phyloP scores from a whole-genome alignment of 1,140 invertebrate species.

The Aphaenogaster rudis region DNA sequence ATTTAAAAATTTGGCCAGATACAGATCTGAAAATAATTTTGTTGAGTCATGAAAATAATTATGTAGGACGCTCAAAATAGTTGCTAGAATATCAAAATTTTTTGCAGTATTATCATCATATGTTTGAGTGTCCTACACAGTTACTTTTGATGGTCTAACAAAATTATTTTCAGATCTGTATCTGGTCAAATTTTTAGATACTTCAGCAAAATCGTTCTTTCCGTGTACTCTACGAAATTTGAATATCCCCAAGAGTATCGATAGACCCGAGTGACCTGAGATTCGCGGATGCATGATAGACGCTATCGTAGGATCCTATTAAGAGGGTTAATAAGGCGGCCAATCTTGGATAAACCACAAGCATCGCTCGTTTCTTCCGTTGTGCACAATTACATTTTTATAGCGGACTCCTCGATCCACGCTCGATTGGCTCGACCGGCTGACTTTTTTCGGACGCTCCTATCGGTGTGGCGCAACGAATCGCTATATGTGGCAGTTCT shows the following conservation, averaged over 20 bases:
- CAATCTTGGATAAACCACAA: constrained; percentile 38
- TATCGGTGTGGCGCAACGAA: constrained; percentile 18
- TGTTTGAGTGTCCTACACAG: no score
- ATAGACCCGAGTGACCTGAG: constrained; percentile 40
- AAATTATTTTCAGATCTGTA: no score
- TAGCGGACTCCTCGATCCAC: constrained; percentile 28
- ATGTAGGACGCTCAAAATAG: no score
- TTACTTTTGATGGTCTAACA: no score
- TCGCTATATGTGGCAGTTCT: constrained; percentile 1
- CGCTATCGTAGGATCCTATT: constrained; percentile 58
- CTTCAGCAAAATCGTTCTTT: no score
- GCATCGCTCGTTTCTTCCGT: constrained; percentile 43
- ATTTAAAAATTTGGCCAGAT: no score
- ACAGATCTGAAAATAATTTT: no score
- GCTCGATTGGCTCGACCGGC: constrained; percentile 28
- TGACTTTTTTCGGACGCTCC: constrained; percentile 23
- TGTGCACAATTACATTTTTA: constrained; percentile 50
- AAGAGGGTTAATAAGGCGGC: background rate
- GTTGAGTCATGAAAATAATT: no score
- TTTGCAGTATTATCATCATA: no score
- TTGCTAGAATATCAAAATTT: no score
- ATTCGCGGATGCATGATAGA: constrained; percentile 54
- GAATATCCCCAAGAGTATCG: background rate
- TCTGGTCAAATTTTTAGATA: no score
- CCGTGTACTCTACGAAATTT: background rate